A percentile compares a stretch with the other conserved stretches of the same genome.
phyloP scores from a whole-genome alignment of 2,888 invertebrate species.

The Catocala nupta region DNA sequence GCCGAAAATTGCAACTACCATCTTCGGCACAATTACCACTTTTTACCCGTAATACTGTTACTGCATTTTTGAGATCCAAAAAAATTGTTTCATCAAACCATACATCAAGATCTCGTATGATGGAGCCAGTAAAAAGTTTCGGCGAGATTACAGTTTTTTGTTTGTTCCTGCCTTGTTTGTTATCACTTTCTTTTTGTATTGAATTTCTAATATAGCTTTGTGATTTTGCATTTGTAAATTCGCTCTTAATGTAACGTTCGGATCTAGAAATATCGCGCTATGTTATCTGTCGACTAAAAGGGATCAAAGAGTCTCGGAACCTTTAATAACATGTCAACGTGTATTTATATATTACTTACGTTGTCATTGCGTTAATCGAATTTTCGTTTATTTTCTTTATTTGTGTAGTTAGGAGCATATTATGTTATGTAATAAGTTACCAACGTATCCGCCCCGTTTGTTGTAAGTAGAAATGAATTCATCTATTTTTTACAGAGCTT shows the following conservation, averaged over 20 bases:
- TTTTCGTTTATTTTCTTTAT: neutral
- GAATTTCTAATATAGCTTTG: constrained; percentile 11
- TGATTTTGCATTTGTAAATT: neutral
- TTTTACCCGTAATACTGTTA: constrained; percentile 70
- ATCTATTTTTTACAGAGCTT: no score
- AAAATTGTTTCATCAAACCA: constrained; percentile 54
- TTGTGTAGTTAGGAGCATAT: no score
- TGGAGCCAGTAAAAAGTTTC: constrained; percentile 45
- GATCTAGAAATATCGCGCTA: constrained; percentile 5
- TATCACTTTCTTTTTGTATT: constrained; percentile 31
- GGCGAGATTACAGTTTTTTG: constrained; percentile 29
- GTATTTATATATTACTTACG: constrained; percentile 6
- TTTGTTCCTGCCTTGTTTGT: constrained; percentile 17
- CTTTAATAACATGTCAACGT: neutral
- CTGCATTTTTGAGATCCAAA: constrained; percentile 61
- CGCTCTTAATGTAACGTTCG: neutral
- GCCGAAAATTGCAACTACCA: constrained; percentile 74
- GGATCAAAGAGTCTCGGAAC: constrained; percentile 15
- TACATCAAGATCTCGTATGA: constrained; percentile 50
- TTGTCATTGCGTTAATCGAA: constrained; percentile 2
- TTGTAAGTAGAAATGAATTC: no score
- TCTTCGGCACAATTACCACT: constrained; percentile 74
- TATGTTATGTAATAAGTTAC: no score
- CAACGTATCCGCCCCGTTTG: no score
- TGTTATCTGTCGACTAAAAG: constrained; percentile 14